phyloP scores from a whole-genome alignment of 1,140 invertebrate genomes.

The Anthonomus grandis region DNA sequence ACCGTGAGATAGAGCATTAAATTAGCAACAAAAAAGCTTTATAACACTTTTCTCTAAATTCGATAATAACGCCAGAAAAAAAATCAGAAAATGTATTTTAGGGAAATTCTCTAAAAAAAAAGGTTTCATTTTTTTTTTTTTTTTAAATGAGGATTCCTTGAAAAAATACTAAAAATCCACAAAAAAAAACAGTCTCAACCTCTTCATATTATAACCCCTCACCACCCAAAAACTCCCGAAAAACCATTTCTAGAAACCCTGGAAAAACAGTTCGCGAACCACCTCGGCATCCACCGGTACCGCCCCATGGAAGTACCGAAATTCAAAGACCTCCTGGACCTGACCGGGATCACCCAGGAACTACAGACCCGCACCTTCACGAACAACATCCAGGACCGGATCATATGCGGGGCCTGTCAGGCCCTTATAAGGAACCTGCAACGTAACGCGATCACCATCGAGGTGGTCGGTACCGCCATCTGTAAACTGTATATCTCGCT shows the following conservation, averaged over 20 bases:
- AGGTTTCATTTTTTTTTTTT: too few species aligned
- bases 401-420: conserved; percentile 22
- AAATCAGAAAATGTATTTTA: too few species aligned
- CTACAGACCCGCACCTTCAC: not conserved
- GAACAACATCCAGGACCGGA: conserved; percentile 5
- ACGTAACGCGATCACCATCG: conserved; percentile 4
- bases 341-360: not conserved
- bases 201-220: too few species aligned
- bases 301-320: conserved; percentile 3
- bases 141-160: too few species aligned
- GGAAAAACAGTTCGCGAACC: conserved; percentile 17
- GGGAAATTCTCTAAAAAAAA: too few species aligned
- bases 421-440: conserved; percentile 19
- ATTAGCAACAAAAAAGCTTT: too few species aligned
- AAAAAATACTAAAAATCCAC: too few species aligned
- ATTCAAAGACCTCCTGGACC: conserved; percentile 1
- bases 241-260: conserved; percentile 11
- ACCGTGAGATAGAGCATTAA: too few species aligned
- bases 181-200: too few species aligned
- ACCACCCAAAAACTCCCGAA: too few species aligned
- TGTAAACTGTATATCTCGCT: conserved; percentile 25
- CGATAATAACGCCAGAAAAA: too few species aligned
- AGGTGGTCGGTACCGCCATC: conserved; percentile 13
- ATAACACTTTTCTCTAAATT: too few species aligned
- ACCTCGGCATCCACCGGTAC: not conserved